These are phyloP conservation scores for Vimba vimba DNA, from an alignment of 2,113 vertebrate genomes.

Conservation along the genomic window DNA sequence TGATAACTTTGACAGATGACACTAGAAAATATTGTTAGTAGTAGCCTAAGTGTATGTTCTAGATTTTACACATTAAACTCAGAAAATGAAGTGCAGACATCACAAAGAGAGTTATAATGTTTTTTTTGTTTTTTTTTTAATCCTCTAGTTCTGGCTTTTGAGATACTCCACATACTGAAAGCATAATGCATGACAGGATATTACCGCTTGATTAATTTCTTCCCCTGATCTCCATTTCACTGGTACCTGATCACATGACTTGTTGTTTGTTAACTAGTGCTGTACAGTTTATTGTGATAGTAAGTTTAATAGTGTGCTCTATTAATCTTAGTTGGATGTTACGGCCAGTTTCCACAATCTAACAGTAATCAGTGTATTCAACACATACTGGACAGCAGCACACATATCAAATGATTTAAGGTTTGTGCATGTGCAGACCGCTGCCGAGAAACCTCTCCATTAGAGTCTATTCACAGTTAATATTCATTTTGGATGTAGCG, in stretches of 20 bases:
- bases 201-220: not conserved
- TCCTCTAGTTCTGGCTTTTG: not conserved
- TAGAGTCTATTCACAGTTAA: conserved; percentile 17
- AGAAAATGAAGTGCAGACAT: not conserved
- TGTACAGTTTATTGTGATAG: conserved; percentile 1
- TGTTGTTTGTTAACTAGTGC: conserved; percentile 28
- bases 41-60: conserved; percentile 27
- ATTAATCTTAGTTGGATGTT: conserved; percentile 21
- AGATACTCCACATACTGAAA: not conserved
- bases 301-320: conserved; percentile 26
- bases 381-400: conserved; percentile 3
- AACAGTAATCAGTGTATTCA: conserved; percentile 34
- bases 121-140: too few species aligned
- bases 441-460: not conserved
- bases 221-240: not conserved
- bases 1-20: conserved; percentile 57
- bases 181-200: not conserved
- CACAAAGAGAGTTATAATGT: conserved; percentile 19
- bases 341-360: conserved; percentile 18
- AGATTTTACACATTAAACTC: not conserved
- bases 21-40: conserved; percentile 42
- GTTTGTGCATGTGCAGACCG: not conserved
- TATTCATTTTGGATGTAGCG: not conserved
- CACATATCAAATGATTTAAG: conserved; percentile 19
- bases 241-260: conserved; percentile 5